phyloP scores from a whole-genome alignment of 2,797 vertebrate genomes.

The Arnoldichthys spilopterus region DNA sequence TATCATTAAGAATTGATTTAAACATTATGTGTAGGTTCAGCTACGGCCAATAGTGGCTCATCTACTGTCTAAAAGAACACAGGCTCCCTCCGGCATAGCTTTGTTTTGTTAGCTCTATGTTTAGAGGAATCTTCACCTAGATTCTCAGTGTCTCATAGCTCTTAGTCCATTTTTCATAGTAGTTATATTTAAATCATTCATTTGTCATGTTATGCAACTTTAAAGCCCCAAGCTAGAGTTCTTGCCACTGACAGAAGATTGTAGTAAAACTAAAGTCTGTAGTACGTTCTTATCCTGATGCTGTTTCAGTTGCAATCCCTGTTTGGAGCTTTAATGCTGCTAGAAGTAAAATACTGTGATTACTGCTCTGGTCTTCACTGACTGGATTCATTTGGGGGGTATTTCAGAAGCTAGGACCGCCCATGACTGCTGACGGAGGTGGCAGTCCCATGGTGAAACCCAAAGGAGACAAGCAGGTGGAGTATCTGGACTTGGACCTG shows the following conservation, averaged over 20 bases:
- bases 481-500: constrained; percentile 96
- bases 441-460: constrained; percentile 94
- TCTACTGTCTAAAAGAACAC: too few species aligned
- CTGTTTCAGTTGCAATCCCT: neutral
- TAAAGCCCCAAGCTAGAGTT: constrained; percentile 5
- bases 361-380: neutral
- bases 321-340: constrained; percentile 15
- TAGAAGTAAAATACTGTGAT: neutral
- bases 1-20: neutral
- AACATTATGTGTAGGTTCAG: neutral
- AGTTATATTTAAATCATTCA: neutral
- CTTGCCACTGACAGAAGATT: neutral
- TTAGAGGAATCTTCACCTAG: constrained; percentile 13
- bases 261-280: neutral
- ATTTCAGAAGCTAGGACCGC: constrained; percentile 73
- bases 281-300: neutral
- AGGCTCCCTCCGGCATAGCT: neutral
- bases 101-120: neutral
- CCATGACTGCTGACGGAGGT: constrained; percentile 87
- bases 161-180: constrained; percentile 36
- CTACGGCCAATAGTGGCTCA: neutral
- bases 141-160: constrained; percentile 21
- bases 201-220: neutral
- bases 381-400: constrained; percentile 10
- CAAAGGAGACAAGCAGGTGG: constrained; percentile 97